Evolutionary conservation across 2,113 vertebrate species (phyloP), one percentile per base, ranked within the genome.

Genomic region (Chaenogobius annularis): DNA sequence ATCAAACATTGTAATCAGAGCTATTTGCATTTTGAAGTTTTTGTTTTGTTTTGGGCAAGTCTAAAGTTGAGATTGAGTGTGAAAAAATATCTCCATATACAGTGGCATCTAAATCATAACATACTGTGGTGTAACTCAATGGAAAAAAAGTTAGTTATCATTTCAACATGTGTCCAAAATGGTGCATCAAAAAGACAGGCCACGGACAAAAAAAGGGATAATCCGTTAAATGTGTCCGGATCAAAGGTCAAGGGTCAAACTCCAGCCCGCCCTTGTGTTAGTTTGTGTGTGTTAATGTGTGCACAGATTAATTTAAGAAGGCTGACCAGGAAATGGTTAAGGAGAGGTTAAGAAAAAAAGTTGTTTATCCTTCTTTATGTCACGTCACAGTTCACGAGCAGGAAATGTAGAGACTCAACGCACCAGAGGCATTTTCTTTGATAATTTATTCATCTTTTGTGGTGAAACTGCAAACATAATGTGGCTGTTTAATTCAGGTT

Each of bases 231-330:
- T 95, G 94, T 96, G 91, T 88, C 88, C 91, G 82, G 95, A 89
- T 96, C 94, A 97, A 94, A 95, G 96, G 95, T 97, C 94, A 95
- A 77, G 85, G 96, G 95, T 97, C 95, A 95, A 77, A 84, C 92
- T 95, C 93, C 93, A 94, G 94, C 94, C 93, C 94, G 93, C 93
- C 94, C 92, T 94, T 94, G 89, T 69, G 77, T 87, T 72, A 85
- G 77, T 73, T 68, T 44, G 66, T 77, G 79, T 78, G 78, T 78
- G 72, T 47, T 15, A 47, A 56, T 76, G 76, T 73, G 70, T 78
- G 69, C 72, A 92, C 91, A 94, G 93, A 95, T 94, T 92, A 82
- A 77, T 69, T 82, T 77, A 91, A 93, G 90, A 93, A 89, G 93
- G 91, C 86, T 73, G 77, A 84, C 88, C 91, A 96, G 95, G 94